Evolutionary conservation across 1,140 invertebrate genomes (phyloP).

Genomic region (Ylistrum balloti): DNA sequence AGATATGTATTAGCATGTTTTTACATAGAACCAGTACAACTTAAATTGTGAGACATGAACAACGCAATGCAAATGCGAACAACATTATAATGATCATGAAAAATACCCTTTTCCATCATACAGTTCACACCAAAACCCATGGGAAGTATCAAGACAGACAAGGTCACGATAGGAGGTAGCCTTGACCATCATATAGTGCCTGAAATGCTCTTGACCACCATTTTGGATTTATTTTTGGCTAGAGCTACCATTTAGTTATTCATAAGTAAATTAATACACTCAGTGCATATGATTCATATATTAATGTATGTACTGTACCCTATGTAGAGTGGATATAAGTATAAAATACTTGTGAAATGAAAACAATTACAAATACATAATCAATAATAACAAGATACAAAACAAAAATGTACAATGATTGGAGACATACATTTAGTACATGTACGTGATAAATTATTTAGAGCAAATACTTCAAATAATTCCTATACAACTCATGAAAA

Average conservation of each 20-base stretch:
- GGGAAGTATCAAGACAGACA: background rate
- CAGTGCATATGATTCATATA: background rate
- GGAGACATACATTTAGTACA: background rate
- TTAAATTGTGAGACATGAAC: background rate
- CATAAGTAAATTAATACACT: background rate
- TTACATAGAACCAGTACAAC: slow-evolving; percentile 15
- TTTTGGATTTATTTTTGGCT: slow-evolving; percentile 31
- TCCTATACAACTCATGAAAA: slow-evolving; percentile 14
- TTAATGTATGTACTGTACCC: background rate
- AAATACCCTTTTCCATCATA: slow-evolving; percentile 12
- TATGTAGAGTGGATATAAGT: background rate
- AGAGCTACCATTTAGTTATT: background rate
- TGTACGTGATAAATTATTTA: background rate
- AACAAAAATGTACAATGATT: background rate
- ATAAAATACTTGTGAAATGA: background rate
- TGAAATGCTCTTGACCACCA: background rate
- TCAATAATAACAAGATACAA: background rate
- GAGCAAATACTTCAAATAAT: background rate
- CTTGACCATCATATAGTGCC: background rate
- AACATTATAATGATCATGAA: background rate
- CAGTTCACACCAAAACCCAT: background rate
- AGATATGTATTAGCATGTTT: slow-evolving; percentile 26
- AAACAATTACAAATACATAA: background rate
- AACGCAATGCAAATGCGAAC: background rate
- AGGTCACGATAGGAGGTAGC: background rate